A percentile compares a stretch with the other conserved stretches of the same genome.
phyloP scores from a whole-genome alignment of 2,888 invertebrate species.

The Steinernema carpocapsae region DNA sequence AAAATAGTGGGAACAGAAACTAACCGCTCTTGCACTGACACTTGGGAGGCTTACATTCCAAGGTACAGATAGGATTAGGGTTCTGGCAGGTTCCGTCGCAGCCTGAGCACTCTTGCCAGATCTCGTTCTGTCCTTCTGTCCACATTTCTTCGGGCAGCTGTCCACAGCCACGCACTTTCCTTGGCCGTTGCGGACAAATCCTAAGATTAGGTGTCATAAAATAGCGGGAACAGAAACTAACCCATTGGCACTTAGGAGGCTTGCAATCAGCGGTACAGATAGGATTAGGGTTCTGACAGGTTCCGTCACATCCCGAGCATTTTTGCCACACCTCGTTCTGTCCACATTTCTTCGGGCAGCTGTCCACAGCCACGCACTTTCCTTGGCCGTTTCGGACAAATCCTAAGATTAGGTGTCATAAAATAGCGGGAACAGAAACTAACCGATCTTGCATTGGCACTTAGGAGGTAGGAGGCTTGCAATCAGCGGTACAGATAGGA shows the following conservation, averaged over 20 bases:
- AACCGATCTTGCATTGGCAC: neutral
- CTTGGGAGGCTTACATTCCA: neutral
- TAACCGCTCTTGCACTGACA: neutral
- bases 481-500: too few species aligned
- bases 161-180: slow-evolving; percentile 7
- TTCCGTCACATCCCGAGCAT: neutral
- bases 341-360: neutral
- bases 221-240: neutral
- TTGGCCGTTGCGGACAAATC: neutral
- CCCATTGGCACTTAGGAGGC: neutral
- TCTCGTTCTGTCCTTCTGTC: neutral
- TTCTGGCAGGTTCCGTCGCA: neutral
- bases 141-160: too few species aligned
- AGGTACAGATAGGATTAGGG: neutral
- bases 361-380: neutral
- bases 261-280: neutral
- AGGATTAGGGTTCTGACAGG: neutral
- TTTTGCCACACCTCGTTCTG: neutral
- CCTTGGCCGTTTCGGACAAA: neutral
- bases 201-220: neutral
- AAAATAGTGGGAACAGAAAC: too few species aligned
- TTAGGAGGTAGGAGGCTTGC: too few species aligned
- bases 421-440: too few species aligned
- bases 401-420: neutral
- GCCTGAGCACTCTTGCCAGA: neutral